phyloP scores from a whole-genome alignment of 37 sponge, comb jelly and placozoan genomes.

The Halichondria panicea region DNA sequence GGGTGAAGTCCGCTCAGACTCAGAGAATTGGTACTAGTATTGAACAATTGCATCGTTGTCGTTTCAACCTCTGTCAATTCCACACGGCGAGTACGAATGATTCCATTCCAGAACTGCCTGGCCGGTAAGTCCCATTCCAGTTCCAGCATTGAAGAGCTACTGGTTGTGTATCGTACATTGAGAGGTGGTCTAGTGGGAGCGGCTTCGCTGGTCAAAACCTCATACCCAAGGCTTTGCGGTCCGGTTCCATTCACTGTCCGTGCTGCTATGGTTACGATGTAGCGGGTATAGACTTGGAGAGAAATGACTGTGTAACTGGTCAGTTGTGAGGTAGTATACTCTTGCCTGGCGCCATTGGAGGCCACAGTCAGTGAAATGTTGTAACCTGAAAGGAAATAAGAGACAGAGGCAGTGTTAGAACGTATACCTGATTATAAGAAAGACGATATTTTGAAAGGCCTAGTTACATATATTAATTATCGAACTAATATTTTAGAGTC shows the following conservation, averaged over 20 bases:
- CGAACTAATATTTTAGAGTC: no score
- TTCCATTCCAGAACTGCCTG: conserved; percentile 20
- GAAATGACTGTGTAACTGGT: background rate
- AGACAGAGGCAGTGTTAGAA: no score
- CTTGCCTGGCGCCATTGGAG: background rate
- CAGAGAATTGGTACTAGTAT: background rate
- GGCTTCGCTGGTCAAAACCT: background rate
- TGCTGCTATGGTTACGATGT: conserved; percentile 29
- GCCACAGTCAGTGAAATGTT: background rate
- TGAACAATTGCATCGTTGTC: background rate
- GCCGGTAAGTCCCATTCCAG: conserved; percentile 16
- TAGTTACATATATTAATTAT: no score
- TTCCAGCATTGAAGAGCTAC: background rate
- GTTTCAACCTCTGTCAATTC: conserved; percentile 25
- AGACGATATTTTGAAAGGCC: no score
- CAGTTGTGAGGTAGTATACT: background rate
- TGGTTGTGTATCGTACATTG: background rate
- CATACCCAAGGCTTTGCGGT: conserved; percentile 17
- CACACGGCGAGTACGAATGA: conserved; percentile 12
- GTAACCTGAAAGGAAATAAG: no score
- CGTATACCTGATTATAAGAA: no score
- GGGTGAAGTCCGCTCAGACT: conserved; percentile 8
- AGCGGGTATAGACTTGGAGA: conserved; percentile 17
- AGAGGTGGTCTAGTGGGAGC: conserved; percentile 23
- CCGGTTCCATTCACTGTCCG: conserved; percentile 33